These are phyloP conservation scores for Anas platyrhynchos DNA, from an alignment of 2,113 vertebrate genomes.

Conservation along the genomic window DNA sequence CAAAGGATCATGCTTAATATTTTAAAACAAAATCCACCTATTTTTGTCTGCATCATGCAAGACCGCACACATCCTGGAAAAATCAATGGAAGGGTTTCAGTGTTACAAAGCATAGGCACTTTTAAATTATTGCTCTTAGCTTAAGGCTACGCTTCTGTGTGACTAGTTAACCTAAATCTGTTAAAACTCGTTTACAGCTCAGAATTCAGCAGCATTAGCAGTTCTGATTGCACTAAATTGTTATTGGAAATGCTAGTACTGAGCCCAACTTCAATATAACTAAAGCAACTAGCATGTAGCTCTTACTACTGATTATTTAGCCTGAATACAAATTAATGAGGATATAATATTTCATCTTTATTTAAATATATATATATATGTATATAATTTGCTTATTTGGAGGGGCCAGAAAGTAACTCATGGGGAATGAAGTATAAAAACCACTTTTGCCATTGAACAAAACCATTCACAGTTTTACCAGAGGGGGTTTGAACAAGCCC, in stretches of 20 bases:
- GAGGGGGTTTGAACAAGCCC: not conserved
- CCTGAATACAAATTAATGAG: not conserved
- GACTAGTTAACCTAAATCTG: conserved; percentile 2
- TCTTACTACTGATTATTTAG: not conserved
- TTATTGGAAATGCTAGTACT: not conserved
- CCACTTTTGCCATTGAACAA: not conserved
- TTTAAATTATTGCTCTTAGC: not conserved
- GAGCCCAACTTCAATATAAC: not conserved
- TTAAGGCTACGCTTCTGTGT: conserved; percentile 7
- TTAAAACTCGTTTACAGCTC: not conserved
- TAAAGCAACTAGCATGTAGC: not conserved
- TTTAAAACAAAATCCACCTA: not conserved
- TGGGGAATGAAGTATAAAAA: not conserved
- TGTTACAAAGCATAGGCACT: not conserved
- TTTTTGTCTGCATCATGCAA: not conserved
- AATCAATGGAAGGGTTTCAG: conserved; percentile 17
- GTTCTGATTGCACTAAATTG: not conserved
- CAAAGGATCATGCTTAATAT: not conserved
- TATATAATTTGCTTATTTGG: not conserved
- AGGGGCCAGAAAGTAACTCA: not conserved
- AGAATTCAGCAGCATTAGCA: conserved; percentile 10
- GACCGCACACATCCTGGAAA: not conserved
- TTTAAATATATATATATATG: not conserved
- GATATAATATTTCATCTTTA: not conserved
- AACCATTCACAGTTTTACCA: not conserved